Percentiles rank a stretch among this genome's conserved stretches.
Evolutionary conservation across 2,113 vertebrate species (phyloP).

Genomic region (Pygoscelis antarcticus): DNA sequence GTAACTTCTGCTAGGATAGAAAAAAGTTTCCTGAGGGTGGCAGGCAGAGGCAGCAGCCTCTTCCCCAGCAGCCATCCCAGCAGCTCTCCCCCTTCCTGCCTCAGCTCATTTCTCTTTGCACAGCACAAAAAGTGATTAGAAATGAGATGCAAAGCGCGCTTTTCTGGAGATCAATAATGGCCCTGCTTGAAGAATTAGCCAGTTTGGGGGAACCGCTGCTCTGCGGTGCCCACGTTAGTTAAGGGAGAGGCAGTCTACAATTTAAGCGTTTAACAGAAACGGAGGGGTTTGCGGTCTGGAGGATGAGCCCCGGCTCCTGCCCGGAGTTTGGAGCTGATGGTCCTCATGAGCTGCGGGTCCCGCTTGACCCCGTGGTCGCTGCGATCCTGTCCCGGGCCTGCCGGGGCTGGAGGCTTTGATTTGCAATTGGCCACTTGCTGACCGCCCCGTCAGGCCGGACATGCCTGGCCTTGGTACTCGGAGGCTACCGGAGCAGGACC

Average conservation of each 20-base stretch:
- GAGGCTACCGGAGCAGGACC: constrained; percentile 31
- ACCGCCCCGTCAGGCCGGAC: constrained; percentile 70
- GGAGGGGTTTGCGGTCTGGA: background rate
- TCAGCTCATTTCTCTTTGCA: background rate
- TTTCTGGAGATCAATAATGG: background rate
- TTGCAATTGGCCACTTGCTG: constrained; percentile 71
- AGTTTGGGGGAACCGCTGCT: constrained; percentile 9
- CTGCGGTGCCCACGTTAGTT: background rate
- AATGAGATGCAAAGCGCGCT: background rate
- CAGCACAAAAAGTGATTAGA: constrained; percentile 30
- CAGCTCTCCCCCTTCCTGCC: background rate
- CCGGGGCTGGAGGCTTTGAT: constrained; percentile 45
- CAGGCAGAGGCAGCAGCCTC: background rate
- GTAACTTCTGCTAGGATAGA: background rate
- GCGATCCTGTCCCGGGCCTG: background rate
- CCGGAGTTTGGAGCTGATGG: background rate
- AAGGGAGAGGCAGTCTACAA: background rate
- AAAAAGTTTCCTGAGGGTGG: background rate
- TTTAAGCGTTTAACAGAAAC: background rate
- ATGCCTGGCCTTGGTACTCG: constrained; percentile 57
- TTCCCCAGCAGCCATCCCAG: background rate
- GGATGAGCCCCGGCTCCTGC: background rate
- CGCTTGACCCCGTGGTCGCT: accelerated
- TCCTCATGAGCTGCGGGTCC: background rate
- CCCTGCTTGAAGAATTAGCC: constrained; percentile 21